Percentiles rank a stretch among this genome's conserved stretches.
phyloP scores from a whole-genome alignment of 2,888 invertebrate genomes.

The Diarsia brunnea region DNA sequence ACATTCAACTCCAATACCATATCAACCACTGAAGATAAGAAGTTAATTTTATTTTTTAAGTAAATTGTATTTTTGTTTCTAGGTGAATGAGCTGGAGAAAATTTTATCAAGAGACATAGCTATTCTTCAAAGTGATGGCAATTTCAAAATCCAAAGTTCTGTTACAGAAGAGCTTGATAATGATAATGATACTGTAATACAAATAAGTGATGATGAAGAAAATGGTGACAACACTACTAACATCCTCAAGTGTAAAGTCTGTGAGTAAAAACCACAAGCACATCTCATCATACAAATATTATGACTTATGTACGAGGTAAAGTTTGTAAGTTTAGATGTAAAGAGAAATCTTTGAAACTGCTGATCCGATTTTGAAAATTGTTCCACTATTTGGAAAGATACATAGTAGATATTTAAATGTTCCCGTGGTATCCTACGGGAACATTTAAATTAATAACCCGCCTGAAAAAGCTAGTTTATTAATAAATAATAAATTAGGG shows the following conservation, averaged over 20 bases:
- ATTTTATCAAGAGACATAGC: slow-evolving; percentile 90
- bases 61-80: slow-evolving; percentile 28
- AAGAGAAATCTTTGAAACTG: too few relatives aligned
- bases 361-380: too few relatives aligned
- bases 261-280: slow-evolving; percentile 74
- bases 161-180: slow-evolving; percentile 74
- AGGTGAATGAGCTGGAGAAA: slow-evolving; percentile 91
- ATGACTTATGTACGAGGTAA: neutral
- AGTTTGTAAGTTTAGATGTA: neutral
- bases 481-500: neutral
- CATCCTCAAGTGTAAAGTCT: slow-evolving; percentile 84
- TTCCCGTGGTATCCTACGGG: too few relatives aligned
- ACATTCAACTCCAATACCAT: neutral
- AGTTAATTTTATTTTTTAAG: neutral
- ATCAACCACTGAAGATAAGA: slow-evolving; percentile 13
- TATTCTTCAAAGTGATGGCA: slow-evolving; percentile 93
- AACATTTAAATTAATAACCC: too few relatives aligned
- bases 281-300: neutral
- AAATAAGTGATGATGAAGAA: slow-evolving; percentile 89
- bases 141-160: slow-evolving; percentile 82
- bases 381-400: too few relatives aligned
- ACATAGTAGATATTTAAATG: too few relatives aligned
- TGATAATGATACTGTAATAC: slow-evolving; percentile 86
- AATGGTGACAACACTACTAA: slow-evolving; percentile 68
- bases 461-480: neutral